Evolutionary conservation across 2,113 vertebrate species (phyloP).

Genomic region (Etia nguti): DNA sequence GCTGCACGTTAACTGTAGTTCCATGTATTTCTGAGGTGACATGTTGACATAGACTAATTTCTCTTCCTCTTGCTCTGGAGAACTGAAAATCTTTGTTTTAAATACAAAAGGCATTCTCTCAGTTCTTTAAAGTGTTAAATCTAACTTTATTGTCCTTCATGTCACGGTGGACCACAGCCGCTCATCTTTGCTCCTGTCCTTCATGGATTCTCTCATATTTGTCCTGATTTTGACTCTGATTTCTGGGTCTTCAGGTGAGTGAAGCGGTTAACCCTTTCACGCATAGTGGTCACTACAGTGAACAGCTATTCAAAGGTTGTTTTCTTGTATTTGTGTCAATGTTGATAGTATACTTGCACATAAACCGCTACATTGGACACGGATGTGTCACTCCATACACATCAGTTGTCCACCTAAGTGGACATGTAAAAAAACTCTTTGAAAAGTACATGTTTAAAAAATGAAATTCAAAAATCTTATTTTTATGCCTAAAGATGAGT

Average conservation of each 20-base stretch:
- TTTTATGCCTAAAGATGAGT: not conserved
- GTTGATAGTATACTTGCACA: not conserved
- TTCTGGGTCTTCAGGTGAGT: not conserved
- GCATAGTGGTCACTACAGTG: not conserved
- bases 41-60: accelerated
- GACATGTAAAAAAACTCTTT: accelerated
- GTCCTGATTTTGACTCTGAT: not conserved
- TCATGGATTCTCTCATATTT: accelerated
- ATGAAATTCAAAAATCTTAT: accelerated
- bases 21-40: accelerated
- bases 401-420: not conserved
- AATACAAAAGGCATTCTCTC: not conserved
- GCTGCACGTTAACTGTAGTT: not conserved
- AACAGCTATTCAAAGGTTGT: accelerated
- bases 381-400: not conserved
- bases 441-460: not conserved
- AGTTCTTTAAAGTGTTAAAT: accelerated
- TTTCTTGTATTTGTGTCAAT: too few relatives aligned
- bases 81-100: not conserved
- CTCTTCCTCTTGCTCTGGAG: not conserved
- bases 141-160: not conserved
- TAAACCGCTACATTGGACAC: accelerated
- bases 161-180: accelerated
- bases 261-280: not conserved
- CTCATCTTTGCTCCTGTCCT: accelerated